phyloP scores from a whole-genome alignment of 2,113 vertebrate genomes.

The Coptodon bakossiorum region DNA sequence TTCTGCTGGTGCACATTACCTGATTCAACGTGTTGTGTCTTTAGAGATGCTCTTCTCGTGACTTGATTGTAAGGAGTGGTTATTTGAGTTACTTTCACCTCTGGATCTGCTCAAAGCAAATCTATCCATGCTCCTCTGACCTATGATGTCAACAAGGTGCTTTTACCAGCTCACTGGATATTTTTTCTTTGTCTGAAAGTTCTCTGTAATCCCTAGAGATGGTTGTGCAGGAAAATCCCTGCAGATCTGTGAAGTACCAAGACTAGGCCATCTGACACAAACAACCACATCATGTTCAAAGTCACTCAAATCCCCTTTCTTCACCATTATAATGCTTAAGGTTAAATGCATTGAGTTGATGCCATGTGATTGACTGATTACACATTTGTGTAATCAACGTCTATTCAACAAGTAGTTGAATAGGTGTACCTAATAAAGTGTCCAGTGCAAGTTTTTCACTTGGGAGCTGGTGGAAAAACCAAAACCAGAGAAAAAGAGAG shows the following conservation, averaged over 20 bases:
- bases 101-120: not conserved
- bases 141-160: not conserved
- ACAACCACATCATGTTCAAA: not conserved
- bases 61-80: not conserved
- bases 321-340: not conserved
- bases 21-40: not conserved
- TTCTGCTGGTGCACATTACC: not conserved
- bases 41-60: not conserved
- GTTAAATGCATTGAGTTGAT: not conserved
- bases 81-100: not conserved
- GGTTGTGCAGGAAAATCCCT: not conserved
- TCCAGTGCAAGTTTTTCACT: not conserved
- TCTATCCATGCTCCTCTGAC: not conserved
- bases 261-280: not conserved
- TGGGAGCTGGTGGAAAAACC: not conserved
- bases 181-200: not conserved
- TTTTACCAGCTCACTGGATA: not conserved
- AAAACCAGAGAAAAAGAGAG: not conserved
- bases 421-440: not conserved
- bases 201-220: not conserved
- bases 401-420: not conserved
- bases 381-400: not conserved
- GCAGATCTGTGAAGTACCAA: not conserved
- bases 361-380: not conserved
- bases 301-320: not conserved